These are phyloP conservation scores for Procambarus virginalis DNA, from an alignment of 1,140 invertebrate genomes.

Conservation along the genomic window DNA sequence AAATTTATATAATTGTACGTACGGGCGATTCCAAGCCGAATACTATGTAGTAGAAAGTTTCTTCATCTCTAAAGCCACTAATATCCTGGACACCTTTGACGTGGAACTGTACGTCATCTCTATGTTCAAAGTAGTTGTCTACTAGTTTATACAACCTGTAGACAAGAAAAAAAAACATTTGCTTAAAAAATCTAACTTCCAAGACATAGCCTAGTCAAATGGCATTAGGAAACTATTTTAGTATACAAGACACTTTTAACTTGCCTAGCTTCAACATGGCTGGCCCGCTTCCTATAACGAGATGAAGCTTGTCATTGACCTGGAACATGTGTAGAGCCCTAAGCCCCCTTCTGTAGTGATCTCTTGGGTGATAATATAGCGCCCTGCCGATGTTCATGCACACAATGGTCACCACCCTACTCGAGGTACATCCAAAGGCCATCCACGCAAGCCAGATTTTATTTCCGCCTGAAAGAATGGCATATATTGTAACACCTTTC, in stretches of 20 bases:
- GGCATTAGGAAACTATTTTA: background rate
- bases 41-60: background rate
- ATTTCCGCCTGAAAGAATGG: background rate
- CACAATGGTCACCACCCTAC: background rate
- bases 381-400: background rate
- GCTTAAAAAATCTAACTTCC: no score
- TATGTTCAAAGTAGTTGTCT: constrained; percentile 2
- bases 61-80: background rate
- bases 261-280: background rate
- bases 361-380: background rate
- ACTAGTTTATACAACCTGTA: background rate
- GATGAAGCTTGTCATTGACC: background rate
- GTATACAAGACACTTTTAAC: background rate
- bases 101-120: background rate
- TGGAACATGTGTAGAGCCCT: background rate
- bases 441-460: background rate
- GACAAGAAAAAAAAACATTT: background rate
- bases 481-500: background rate
- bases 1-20: background rate
- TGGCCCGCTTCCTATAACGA: background rate
- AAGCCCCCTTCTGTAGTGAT: background rate
- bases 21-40: background rate
- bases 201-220: no score
- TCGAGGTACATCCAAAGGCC: background rate
- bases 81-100: background rate